Percentiles rank a stretch among this genome's conserved stretches.
Conservation (phyloP, 2,113 vertebrate genomes). For the Panthera tigris region DNA sequence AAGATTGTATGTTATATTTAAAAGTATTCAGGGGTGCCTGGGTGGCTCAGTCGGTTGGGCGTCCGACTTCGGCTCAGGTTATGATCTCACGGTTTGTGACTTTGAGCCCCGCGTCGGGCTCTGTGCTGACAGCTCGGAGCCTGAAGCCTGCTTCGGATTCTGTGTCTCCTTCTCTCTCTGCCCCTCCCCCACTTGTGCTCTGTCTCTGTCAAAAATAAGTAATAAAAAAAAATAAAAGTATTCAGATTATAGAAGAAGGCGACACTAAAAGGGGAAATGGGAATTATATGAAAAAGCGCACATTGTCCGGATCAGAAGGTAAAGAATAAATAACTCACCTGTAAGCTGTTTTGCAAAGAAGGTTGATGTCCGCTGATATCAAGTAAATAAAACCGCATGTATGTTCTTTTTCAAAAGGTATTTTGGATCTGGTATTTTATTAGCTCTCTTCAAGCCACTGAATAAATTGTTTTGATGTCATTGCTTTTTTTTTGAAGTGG, state of each 20-base stretch:
- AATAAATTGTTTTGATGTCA: no score
- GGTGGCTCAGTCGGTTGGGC: no score
- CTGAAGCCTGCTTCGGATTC: no score
- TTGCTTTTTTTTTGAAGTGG: background rate
- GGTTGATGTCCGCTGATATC: background rate
- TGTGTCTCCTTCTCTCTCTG: no score
- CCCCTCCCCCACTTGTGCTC: no score
- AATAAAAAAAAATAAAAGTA: background rate
- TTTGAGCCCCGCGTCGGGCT: no score
- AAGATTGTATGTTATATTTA: background rate
- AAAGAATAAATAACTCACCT: background rate
- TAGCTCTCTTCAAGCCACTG: background rate
- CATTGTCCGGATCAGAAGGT: background rate
- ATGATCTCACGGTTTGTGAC: no score
- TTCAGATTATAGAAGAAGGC: background rate
- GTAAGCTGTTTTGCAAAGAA: background rate
- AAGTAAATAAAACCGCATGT: fast-evolving
- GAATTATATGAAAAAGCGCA: background rate
- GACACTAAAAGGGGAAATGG: no score
- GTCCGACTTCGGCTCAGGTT: no score
- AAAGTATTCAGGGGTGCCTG: background rate
- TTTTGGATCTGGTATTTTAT: background rate
- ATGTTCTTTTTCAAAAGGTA: background rate
- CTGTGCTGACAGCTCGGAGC: no score
- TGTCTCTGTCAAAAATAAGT: no score